These are phyloP conservation scores for Ceratoteleas bidentatus DNA, from an alignment of 1,140 invertebrate genomes.

Conservation along the genomic window DNA sequence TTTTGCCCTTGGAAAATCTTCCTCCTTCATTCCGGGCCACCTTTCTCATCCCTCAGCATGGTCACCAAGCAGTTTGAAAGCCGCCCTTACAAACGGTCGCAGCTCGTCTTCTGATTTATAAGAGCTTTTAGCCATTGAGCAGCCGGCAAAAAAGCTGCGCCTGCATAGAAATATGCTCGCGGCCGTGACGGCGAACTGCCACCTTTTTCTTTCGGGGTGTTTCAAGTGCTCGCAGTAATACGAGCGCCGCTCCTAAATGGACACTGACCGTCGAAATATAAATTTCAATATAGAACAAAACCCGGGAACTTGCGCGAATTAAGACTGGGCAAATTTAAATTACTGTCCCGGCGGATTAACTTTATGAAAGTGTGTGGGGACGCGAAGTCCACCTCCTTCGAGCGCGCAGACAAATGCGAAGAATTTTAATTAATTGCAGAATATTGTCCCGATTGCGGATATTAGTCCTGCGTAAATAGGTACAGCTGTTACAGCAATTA, in stretches of 20 bases:
- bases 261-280: conserved; percentile 48
- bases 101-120: conserved; percentile 79
- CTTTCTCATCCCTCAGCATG: conserved; percentile 63
- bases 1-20: conserved; percentile 59
- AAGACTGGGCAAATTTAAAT: conserved; percentile 33
- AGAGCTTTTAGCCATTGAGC: conserved; percentile 77
- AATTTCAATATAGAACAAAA: conserved; percentile 55
- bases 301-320: conserved; percentile 12
- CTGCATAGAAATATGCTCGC: conserved; percentile 71
- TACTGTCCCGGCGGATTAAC: conserved; percentile 21
- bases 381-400: not conserved
- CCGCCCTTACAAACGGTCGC: conserved; percentile 75
- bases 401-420: not conserved
- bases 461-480: not conserved
- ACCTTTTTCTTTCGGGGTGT: conserved; percentile 52
- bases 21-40: conserved; percentile 59
- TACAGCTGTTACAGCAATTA: not conserved
- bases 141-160: conserved; percentile 73
- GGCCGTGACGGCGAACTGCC: conserved; percentile 58
- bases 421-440: not conserved
- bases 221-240: conserved; percentile 50
- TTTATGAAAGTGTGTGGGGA: conserved; percentile 1
- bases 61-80: conserved; percentile 70
- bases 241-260: conserved; percentile 42
- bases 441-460: not conserved